Conservation (phyloP, 2,113 vertebrate species). For the Fukomys damarensis region DNA sequence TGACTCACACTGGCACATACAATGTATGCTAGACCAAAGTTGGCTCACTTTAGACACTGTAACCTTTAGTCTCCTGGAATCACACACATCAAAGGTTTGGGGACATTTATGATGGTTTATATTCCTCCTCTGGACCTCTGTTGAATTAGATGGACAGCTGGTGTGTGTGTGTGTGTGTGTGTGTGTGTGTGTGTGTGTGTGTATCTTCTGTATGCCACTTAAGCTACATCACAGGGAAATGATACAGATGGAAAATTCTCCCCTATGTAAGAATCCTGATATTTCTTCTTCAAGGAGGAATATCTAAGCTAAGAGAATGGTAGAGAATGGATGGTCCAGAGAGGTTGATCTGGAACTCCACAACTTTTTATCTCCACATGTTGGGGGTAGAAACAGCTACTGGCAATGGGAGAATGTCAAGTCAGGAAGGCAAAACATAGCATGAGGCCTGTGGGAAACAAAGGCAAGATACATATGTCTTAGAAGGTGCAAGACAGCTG, state of each 20-base stretch:
- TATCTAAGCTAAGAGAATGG: neutral
- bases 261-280: neutral
- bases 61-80: neutral
- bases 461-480: neutral
- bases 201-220: neutral
- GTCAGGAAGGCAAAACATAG: neutral
- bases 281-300: neutral
- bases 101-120: neutral
- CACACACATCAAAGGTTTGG: neutral
- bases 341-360: neutral
- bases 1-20: neutral
- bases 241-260: neutral
- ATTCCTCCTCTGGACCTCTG: neutral
- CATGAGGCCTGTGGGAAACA: neutral
- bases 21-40: rapidly evolving
- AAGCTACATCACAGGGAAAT: neutral
- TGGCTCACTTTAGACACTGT: neutral
- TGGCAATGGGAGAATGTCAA: neutral
- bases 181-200: neutral
- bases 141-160: neutral
- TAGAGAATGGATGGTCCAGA: neutral
- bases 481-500: neutral
- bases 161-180: neutral
- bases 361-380: neutral
- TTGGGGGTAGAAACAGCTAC: neutral